A percentile compares a stretch with the other conserved stretches of the same genome.
phyloP scores from a whole-genome alignment of 1,140 invertebrate species.

The Scylla paramamosain region DNA sequence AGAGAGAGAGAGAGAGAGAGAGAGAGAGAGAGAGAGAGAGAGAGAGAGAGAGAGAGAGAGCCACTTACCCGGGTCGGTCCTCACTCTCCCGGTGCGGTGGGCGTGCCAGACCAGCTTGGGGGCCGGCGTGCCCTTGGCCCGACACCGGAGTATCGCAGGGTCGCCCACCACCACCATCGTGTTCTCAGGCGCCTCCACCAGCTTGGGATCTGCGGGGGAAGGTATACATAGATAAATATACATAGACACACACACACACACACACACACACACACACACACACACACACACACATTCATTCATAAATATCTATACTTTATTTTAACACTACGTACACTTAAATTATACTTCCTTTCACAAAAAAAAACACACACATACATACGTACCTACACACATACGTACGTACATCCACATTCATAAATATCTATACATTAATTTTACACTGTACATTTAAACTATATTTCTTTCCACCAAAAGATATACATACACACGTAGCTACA shows the following conservation, averaged over 20 bases:
- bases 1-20: too few relatives aligned
- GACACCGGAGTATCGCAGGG: background rate
- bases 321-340: too few relatives aligned
- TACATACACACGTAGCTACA: background rate
- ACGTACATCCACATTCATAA: background rate
- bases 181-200: constrained; percentile 10
- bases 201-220: background rate
- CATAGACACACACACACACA: background rate
- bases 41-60: background rate
- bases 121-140: background rate
- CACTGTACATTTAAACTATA: too few relatives aligned
- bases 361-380: background rate
- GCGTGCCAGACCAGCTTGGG: constrained; percentile 30
- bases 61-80: constrained; percentile 21
- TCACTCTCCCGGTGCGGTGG: background rate
- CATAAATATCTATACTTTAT: background rate
- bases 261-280: background rate
- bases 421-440: background rate
- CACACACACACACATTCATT: background rate
- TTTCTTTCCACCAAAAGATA: too few relatives aligned
- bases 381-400: background rate
- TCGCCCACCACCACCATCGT: constrained; percentile 22
- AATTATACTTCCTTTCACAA: too few relatives aligned
- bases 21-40: too few relatives aligned
- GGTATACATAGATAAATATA: background rate